phyloP scores from a whole-genome alignment of 2,113 vertebrate genomes.

The Lycaon pictus region DNA sequence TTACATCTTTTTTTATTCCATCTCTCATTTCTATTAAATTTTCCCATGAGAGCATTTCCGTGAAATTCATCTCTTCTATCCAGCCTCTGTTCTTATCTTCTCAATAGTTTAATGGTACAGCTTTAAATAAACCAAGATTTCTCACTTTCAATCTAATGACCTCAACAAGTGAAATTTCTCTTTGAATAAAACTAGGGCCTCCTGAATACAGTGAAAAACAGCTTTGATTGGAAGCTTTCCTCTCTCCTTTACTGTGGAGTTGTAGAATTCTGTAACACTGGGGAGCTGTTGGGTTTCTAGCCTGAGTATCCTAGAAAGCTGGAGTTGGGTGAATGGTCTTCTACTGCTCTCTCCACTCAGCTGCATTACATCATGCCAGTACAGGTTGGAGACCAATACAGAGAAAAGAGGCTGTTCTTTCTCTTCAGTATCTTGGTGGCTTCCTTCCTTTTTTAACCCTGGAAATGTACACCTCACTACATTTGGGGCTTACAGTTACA shows the following conservation, averaged over 20 bases:
- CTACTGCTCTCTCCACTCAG: neutral
- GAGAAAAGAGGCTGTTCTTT: neutral
- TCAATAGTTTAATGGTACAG: constrained; percentile 68
- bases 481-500: neutral
- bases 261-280: neutral
- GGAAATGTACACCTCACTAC: neutral
- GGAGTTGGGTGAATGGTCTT: neutral
- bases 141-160: constrained; percentile 73
- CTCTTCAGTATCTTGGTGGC: neutral
- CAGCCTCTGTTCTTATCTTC: constrained; percentile 60
- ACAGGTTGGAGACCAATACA: neutral
- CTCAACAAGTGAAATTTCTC: constrained; percentile 69
- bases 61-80: constrained; percentile 63
- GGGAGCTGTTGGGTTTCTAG: neutral
- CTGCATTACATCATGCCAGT: neutral
- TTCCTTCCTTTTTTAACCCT: neutral
- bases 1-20: constrained; percentile 65
- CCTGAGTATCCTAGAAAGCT: neutral
- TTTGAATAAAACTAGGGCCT: constrained; percentile 59
- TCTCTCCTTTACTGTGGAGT: neutral
- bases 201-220: constrained; percentile 61
- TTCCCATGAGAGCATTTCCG: constrained; percentile 52
- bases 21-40: constrained; percentile 70
- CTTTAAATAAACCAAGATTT: constrained; percentile 77
- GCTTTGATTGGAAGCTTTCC: constrained; percentile 55